phyloP scores from a whole-genome alignment of 2,888 invertebrate genomes.

The Scaptomyza reducta region DNA sequence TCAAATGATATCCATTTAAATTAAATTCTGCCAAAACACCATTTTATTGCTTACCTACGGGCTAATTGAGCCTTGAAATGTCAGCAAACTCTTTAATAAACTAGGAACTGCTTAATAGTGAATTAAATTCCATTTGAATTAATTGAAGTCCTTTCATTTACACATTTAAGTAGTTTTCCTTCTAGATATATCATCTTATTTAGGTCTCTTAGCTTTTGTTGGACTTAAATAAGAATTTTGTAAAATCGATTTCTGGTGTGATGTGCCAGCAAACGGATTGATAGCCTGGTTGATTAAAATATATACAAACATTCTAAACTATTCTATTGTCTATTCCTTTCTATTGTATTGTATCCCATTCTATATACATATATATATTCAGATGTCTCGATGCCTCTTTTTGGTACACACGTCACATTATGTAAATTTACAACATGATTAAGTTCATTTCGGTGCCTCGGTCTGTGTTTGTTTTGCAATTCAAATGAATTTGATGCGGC shows the following conservation, averaged over 20 bases:
- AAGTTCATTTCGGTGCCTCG: conserved; percentile 60
- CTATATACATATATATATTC: conserved; percentile 9
- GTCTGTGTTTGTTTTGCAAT: conserved; percentile 74
- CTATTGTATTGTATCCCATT: conserved; percentile 3
- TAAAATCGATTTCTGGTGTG: conserved; percentile 34
- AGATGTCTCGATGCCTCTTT: conserved; percentile 32
- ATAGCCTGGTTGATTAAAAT: conserved; percentile 51
- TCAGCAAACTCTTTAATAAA: neutral
- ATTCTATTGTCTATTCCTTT: conserved; percentile 6
- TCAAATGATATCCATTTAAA: neutral
- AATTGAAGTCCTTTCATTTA: neutral
- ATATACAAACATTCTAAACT: conserved; percentile 25
- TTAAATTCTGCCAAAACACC: too few species aligned
- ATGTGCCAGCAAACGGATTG: conserved; percentile 18
- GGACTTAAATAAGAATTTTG: conserved; percentile 12
- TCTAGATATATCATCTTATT: neutral
- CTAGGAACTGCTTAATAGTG: neutral
- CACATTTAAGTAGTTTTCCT: neutral
- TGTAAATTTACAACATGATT: conserved; percentile 79
- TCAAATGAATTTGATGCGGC: conserved; percentile 72
- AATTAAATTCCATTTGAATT: neutral
- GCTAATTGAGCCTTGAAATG: too few species aligned
- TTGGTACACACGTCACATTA: conserved; percentile 67
- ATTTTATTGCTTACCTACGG: too few species aligned
- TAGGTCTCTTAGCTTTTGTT: neutral